Evolutionary conservation across 2,797 vertebrate genomes (phyloP), one percentile per base, ranked within the genome.

Genomic region (Mus minutoides): DNA sequence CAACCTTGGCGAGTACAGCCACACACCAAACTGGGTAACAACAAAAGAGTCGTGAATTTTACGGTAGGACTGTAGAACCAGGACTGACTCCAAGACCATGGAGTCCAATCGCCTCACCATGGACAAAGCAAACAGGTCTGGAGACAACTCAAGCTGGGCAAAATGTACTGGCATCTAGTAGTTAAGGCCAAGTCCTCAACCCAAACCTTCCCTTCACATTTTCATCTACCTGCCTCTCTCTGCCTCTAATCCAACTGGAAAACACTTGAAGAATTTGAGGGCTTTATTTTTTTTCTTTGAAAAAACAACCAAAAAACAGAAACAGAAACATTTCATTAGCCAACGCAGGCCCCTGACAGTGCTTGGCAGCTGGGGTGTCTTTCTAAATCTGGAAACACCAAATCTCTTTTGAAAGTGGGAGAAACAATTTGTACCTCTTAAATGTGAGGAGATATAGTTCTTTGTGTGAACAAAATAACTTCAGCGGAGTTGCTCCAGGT

Each of bases 331-430:
- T 97, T 98, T 84, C 96, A 13, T 96, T 96, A 97, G 96, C 92
- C 88, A 97, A 98, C 96, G 96, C 97, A 97, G 95, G 80, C 73
- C 96, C 96, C 97, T 98, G 97, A 98, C 96, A 98, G 97, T 98
- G 98, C 93, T 97, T 98, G 98, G 98, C 98, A 97, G 95, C 96
- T 97, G 91, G 58, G 79, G 89, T 92, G 56, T 96, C 96, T 98
- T 98, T 98, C 97, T 98, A 98, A 98, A 97, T 93, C 92, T 96
- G 97, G 98, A 98, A 98, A 85, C 29, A 98, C 52, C 82, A 93
- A 96, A 98, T 97, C 73, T 97, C 96, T 95, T 97, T 84, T 97
- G 91, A 98, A 98, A 98, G 97, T 94, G 96, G 97, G 96, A 98
- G 93, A 94, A 97, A 98, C 94, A 97, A 96, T 98, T 97, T 97